Base-by-base conservation (phyloP, 2,888 invertebrate species). In the Torymus texanus region DNA sequence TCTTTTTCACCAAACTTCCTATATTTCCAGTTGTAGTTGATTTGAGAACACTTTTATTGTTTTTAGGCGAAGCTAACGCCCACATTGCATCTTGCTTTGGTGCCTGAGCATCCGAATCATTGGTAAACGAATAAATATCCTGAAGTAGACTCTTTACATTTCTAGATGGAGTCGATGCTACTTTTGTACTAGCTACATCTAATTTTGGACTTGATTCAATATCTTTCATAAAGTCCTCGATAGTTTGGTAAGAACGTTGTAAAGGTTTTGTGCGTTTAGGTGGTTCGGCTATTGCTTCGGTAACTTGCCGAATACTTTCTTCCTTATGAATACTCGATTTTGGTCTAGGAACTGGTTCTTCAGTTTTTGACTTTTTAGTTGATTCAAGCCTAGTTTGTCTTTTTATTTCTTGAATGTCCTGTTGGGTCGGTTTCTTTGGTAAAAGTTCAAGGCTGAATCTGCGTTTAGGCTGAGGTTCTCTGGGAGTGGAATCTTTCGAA, bases 1-100 rank as follows among this genome's bases (percentile, higher is more conserved):
- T 93, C 87, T 94, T 94, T 84, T 94, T 94, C 29, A 92, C 91
- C 41, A 93, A 86, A 62, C 92, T 92, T 56, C 92, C 92, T 24
- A 90, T 90, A 0, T 93, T 93, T 2, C 92, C 91, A 65, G 91
- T 92, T 85, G 41, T 41, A 41, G 91, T 92, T 14, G 87, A 83
- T 89, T 94, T 94, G 55, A 94, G 86, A 51, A 93, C 93, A 70
- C 94, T 91, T 88, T 92, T 93, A 65, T 92, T 87, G 58, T 85
- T 84, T 79, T 86, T 88, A n/a, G 87, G 86, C 24, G 88, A 89
- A 29, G 74, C 70, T 12, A 83, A 82, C 75, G 83, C 82, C 51
- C 74, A 78, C 14, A 82, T 58, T 16, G 80, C 71, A 2, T 85
- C 84, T 2, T 79, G 81, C 51, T 84, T 83, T 0, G 68, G 18